These are phyloP conservation scores for Pseudorectes ferrugineus DNA, from an alignment of 2,113 vertebrate species.

Conservation along the genomic window DNA sequence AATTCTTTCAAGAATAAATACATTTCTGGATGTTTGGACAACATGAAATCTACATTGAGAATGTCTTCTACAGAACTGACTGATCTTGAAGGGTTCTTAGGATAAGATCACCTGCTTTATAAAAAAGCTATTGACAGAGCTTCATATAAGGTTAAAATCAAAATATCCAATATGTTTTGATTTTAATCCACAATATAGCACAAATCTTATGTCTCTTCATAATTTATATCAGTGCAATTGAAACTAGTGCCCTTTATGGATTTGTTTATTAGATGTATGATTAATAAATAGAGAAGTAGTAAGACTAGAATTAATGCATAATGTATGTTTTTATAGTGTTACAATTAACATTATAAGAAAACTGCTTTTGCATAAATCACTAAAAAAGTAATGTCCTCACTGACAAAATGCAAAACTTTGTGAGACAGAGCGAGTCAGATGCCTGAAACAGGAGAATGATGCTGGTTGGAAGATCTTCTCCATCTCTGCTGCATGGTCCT, in stretches of 20 bases:
- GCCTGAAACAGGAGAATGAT: not conserved
- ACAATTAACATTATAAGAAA: not conserved
- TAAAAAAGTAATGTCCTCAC: not conserved
- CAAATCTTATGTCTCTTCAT: not conserved
- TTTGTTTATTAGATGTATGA: not conserved
- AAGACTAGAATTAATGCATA: not conserved
- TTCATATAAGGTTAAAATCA: not conserved
- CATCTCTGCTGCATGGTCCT: not conserved
- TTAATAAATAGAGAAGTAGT: not conserved
- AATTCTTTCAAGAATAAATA: not conserved
- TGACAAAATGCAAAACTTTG: not conserved
- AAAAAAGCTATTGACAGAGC: not conserved
- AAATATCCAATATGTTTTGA: too few relatives aligned
- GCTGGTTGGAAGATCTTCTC: not conserved
- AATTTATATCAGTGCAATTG: not conserved
- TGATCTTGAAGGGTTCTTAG: not conserved
- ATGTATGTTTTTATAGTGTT: not conserved
- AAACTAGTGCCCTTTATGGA: not conserved
- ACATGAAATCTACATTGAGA: not conserved
- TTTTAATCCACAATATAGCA: not conserved
- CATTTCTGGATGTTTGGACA: not conserved
- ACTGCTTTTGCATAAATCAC: not conserved
- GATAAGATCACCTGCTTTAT: not conserved
- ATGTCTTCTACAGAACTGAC: not conserved
- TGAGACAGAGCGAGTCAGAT: not conserved